Base-by-base conservation (phyloP, 2,888 invertebrate genomes). In the Tetropium fuscum region DNA sequence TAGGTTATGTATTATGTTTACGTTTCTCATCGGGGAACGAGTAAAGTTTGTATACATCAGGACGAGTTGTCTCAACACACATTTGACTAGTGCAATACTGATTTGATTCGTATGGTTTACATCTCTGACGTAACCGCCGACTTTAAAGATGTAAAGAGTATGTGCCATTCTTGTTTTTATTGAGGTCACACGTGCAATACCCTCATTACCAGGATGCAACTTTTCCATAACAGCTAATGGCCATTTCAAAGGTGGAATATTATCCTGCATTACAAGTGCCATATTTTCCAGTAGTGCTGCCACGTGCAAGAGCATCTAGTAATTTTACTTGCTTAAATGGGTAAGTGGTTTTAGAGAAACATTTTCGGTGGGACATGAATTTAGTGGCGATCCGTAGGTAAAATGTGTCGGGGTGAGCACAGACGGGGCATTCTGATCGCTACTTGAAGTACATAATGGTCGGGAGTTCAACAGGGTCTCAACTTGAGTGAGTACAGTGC, bases 401-500 rank as follows among this genome's bases (percentile, higher is more conserved):
- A 69, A 68, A 44, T 68, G 66, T 11, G 43, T 63, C 1, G 68
- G 63, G 2, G 66, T 68, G 1, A 68, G 54, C 1, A 48, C 57
- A 10, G 40, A 36, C 11, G 56, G 48, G 53, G 48, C 53, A 30
- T 20, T 27, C 15, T 27, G 30, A 10, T 49, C 58, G 5, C 25
- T 57, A 47, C 16, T 57, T 5, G 64, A 16, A 38, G 18, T 51
- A 5, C 25, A 47, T 2, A 73, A 19, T 3, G 70, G 68, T 20
- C 68, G 32, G 6, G 65, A 69, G 51, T 72, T 71, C 2, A 70
- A 38, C 5, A 61, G 30, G 0, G 65, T 66, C 43, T 70, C 67
- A 6, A 70, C 60, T 45, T 68, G 64, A n/a, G 53, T 48, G 1
- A 62, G 8, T 1, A 69, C 13, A 2, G 69, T 73, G 8, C 41